Evolutionary conservation across 64 coral and sea anemone genomes (phyloP).

Genomic region (Montipora sp.): DNA sequence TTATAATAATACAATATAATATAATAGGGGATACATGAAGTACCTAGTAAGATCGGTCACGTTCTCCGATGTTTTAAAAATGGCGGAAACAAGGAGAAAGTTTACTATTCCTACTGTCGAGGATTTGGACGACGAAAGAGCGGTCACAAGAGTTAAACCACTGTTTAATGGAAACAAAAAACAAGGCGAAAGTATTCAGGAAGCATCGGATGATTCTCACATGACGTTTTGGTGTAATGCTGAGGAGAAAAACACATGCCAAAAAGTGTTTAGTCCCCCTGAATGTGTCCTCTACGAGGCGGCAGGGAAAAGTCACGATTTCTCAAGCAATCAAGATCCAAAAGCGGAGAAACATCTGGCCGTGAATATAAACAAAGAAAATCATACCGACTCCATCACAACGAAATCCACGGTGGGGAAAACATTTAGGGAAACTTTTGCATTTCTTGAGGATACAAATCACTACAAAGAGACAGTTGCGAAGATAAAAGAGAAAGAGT

Average conservation of each 20-base stretch:
- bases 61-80: constrained; percentile 19
- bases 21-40: too few species aligned
- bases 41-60: too few species aligned
- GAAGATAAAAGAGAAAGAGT: constrained; percentile 78
- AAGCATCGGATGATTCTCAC: background rate
- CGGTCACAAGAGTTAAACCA: constrained; percentile 27
- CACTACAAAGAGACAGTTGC: constrained; percentile 89
- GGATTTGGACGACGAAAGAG: constrained; percentile 65
- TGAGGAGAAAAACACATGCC: background rate
- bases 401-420: constrained; percentile 62
- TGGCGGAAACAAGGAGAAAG: constrained; percentile 56
- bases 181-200: constrained; percentile 8
- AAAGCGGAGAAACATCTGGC: background rate
- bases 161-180: constrained; percentile 33
- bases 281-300: background rate
- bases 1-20: too few species aligned
- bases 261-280: background rate
- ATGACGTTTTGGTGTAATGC: background rate
- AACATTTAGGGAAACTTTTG: constrained; percentile 92
- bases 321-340: background rate
- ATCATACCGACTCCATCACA: too few species aligned
- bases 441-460: constrained; percentile 88
- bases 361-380: background rate
- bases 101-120: constrained; percentile 79
- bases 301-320: background rate